A percentile compares a stretch with the other conserved stretches of the same genome.
phyloP scores from a whole-genome alignment of 1,140 invertebrate species.

The Pachypeltis micranthus region DNA sequence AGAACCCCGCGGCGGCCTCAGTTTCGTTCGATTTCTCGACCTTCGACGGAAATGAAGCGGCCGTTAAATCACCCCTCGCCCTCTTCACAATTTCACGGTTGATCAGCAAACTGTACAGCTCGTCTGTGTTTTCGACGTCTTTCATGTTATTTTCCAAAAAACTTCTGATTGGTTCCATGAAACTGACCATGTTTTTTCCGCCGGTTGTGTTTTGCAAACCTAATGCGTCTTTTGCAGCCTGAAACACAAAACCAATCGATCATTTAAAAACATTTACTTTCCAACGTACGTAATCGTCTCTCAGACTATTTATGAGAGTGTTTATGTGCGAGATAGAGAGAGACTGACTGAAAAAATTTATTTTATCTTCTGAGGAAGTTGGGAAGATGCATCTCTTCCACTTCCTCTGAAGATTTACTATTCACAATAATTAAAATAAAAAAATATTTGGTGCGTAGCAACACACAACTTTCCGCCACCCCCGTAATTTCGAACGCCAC shows the following conservation, averaged over 20 bases:
- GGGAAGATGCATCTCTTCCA: too few species aligned
- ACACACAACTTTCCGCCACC: too few species aligned
- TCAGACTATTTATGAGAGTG: neutral
- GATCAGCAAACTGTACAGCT: neutral
- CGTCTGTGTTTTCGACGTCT: slow-evolving; percentile 43
- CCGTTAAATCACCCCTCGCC: slow-evolving; percentile 26
- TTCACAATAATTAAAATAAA: too few species aligned
- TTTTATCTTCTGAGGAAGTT: neutral
- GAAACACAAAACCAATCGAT: neutral
- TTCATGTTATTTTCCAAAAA: slow-evolving; percentile 47
- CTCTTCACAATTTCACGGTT: neutral
- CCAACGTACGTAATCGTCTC: slow-evolving; percentile 18
- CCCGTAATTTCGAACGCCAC: too few species aligned
- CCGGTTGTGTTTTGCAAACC: slow-evolving; percentile 42
- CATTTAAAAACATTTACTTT: slow-evolving; percentile 21
- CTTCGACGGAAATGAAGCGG: slow-evolving; percentile 25
- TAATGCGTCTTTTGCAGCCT: slow-evolving; percentile 24
- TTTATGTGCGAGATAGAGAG: neutral
- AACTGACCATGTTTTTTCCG: slow-evolving; percentile 38
- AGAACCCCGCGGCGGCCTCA: neutral
- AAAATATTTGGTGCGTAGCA: too few species aligned
- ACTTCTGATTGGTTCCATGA: slow-evolving; percentile 47
- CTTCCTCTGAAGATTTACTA: too few species aligned
- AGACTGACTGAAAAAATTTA: neutral
- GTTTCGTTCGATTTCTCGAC: neutral